A percentile compares a stretch with the other conserved stretches of the same genome.
phyloP scores from a whole-genome alignment of 2,113 vertebrate species.

The Lontra canadensis region DNA sequence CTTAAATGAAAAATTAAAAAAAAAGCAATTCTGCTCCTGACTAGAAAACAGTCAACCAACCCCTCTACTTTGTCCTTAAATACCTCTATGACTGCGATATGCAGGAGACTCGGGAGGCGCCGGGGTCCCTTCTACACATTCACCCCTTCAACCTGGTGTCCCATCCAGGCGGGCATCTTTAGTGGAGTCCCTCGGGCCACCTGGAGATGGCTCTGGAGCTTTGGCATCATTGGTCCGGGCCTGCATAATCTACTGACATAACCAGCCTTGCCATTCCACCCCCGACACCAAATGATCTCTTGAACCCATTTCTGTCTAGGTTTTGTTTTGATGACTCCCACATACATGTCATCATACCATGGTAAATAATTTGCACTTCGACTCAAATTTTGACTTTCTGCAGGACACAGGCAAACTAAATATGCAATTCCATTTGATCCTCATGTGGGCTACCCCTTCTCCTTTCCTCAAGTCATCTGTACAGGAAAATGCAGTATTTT shows the following conservation, averaged over 20 bases:
- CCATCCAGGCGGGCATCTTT: background rate
- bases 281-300: background rate
- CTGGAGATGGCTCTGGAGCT: background rate
- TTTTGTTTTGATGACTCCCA: background rate
- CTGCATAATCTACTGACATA: background rate
- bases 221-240: background rate
- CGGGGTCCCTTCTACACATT: background rate
- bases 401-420: background rate
- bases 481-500: background rate
- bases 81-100: background rate
- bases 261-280: background rate
- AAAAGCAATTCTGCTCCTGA: constrained; percentile 13
- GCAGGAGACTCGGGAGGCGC: background rate
- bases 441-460: background rate
- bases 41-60: background rate
- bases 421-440: background rate
- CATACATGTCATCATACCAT: background rate
- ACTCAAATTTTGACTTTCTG: background rate
- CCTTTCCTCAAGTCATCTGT: background rate
- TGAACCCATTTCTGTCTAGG: background rate
- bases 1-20: too few relatives aligned
- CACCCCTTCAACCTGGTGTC: background rate
- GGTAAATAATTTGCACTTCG: background rate
- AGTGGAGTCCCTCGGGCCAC: background rate
- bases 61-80: background rate